phyloP scores from a whole-genome alignment of 2,888 invertebrate genomes.

The Aethes cnicana region DNA sequence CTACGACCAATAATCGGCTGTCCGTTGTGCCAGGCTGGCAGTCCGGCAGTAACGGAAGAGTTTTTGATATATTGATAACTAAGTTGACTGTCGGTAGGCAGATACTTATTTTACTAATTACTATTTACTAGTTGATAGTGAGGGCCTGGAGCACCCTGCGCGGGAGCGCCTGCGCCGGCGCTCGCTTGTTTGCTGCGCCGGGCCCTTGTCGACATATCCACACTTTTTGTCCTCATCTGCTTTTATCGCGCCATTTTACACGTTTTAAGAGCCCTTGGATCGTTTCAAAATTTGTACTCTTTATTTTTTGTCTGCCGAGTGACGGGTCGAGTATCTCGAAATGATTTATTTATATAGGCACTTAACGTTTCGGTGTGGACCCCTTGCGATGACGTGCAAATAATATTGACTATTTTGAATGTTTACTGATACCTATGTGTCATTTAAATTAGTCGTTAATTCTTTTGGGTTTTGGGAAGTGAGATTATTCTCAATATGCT shows the following conservation, averaged over 20 bases:
- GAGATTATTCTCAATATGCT: too few relatives aligned
- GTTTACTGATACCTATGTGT: too few relatives aligned
- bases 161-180: slow-evolving; percentile 43
- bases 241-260: slow-evolving; percentile 64
- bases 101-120: too few relatives aligned
- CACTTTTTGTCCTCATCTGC: slow-evolving; percentile 38
- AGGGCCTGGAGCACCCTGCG: slow-evolving; percentile 24
- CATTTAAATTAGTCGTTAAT: too few relatives aligned
- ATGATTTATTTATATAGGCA: slow-evolving; percentile 74
- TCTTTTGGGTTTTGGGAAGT: too few relatives aligned
- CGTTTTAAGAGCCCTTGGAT: slow-evolving; percentile 61
- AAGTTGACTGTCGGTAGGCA: too few relatives aligned
- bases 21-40: too few relatives aligned
- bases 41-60: too few relatives aligned
- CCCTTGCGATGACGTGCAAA: slow-evolving; percentile 49
- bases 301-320: slow-evolving; percentile 63
- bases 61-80: too few relatives aligned
- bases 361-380: slow-evolving; percentile 51
- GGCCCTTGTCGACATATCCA: slow-evolving; percentile 20
- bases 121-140: neutral
- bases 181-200: slow-evolving; percentile 27
- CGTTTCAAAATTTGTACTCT: slow-evolving; percentile 66
- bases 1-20: too few relatives aligned
- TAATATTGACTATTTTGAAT: slow-evolving; percentile 34
- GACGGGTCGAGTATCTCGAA: slow-evolving; percentile 71